Percentiles rank a stretch among this genome's conserved stretches.
Evolutionary conservation across 2,113 vertebrate genomes (phyloP).

Genomic region (Nerophis ophidion): DNA sequence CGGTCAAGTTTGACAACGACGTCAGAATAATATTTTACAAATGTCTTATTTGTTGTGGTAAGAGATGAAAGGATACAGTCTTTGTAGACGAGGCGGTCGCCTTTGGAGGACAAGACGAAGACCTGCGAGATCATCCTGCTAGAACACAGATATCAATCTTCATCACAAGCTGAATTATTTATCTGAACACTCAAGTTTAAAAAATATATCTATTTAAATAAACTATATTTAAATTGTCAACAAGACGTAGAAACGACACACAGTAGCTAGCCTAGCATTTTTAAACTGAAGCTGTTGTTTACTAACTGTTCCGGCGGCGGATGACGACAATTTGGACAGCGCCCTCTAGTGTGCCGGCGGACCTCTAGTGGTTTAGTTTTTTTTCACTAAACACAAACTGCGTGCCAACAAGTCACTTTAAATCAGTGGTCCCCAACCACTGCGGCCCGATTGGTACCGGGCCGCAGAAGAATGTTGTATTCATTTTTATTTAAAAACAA

Average conservation of each 20-base stretch:
- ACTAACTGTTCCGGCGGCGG: slow-evolving; percentile 5
- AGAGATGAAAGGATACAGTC: slow-evolving; percentile 78
- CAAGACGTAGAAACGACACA: too few species aligned
- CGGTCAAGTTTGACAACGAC: slow-evolving; percentile 20
- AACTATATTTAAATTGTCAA: too few species aligned
- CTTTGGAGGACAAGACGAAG: slow-evolving; percentile 84
- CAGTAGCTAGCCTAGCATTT: background rate
- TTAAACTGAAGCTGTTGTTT: slow-evolving; percentile 18
- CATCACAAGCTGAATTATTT: background rate
- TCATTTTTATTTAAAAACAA: too few species aligned
- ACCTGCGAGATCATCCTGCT: slow-evolving; percentile 79
- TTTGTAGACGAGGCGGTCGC: slow-evolving; percentile 84
- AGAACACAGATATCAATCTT: background rate
- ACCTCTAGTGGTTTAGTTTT: background rate
- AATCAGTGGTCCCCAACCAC: too few species aligned
- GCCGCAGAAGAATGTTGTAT: too few species aligned
- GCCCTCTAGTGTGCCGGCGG: slow-evolving; percentile 14
- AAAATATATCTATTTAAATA: too few species aligned
- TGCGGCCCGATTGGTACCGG: too few species aligned
- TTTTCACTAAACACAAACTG: too few species aligned
- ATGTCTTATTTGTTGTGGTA: too few species aligned
- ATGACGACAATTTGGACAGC: background rate
- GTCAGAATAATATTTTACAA: too few species aligned
- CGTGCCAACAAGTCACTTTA: too few species aligned
- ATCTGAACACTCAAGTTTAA: too few species aligned